Evolutionary conservation across 2,888 invertebrate genomes (phyloP).

Genomic region (Spodoptera picta): DNA sequence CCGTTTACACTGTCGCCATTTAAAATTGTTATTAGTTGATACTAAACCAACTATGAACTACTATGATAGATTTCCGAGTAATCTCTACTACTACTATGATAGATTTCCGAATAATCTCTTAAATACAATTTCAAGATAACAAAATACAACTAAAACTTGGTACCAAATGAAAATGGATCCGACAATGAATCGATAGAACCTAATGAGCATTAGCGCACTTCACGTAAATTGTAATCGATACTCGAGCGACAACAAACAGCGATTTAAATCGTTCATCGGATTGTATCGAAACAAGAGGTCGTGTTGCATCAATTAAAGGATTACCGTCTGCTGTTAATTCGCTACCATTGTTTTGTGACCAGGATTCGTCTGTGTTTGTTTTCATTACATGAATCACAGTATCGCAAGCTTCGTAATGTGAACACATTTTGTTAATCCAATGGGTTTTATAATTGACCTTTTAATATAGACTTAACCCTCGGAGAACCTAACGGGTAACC

Average conservation of each 20-base stretch:
- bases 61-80: too few species aligned
- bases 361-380: constrained; percentile 28
- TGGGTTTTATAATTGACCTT: background rate
- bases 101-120: too few species aligned
- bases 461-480: background rate
- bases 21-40: too few species aligned
- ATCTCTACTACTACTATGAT: too few species aligned
- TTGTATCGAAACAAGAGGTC: constrained; percentile 52
- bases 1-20: too few species aligned
- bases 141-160: too few species aligned
- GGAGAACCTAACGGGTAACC: too few species aligned
- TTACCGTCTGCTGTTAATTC: constrained; percentile 58
- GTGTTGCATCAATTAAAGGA: constrained; percentile 70
- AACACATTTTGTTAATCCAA: too few species aligned
- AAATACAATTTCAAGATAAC: too few species aligned
- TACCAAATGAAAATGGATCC: too few species aligned
- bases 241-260: constrained; percentile 44
- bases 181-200: background rate
- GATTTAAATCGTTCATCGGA: constrained; percentile 55
- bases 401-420: background rate
- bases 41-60: too few species aligned
- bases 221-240: constrained; percentile 33
- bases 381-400: constrained; percentile 8
- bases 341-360: constrained; percentile 43
- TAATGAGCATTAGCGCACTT: constrained; percentile 2